Conservation (phyloP, 2,797 vertebrate species). For the Macropus fuliginosus region DNA sequence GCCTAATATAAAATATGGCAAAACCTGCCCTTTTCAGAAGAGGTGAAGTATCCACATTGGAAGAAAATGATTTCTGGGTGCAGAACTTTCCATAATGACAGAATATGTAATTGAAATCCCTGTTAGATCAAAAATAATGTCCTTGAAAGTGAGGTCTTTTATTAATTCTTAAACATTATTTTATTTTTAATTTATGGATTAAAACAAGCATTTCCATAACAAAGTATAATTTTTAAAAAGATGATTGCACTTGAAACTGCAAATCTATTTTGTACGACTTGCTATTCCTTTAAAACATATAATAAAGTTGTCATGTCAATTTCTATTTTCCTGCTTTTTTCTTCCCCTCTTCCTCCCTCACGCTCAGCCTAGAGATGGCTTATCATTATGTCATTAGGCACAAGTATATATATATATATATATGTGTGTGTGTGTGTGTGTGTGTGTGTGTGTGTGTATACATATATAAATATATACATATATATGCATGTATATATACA, state of each 20-base stretch:
- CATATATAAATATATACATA: too few relatives aligned
- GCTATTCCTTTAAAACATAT: neutral
- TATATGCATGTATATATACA: too few relatives aligned
- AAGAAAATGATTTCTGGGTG: neutral
- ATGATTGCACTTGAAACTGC: neutral
- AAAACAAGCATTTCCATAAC: neutral
- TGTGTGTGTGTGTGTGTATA: too few relatives aligned
- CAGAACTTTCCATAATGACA: neutral
- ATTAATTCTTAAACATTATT: neutral
- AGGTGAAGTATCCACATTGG: neutral
- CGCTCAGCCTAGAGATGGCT: neutral
- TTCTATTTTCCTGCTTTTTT: neutral
- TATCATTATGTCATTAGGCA: neutral
- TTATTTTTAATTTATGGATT: neutral
- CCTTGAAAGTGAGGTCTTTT: neutral
- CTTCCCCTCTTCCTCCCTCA: too few relatives aligned
- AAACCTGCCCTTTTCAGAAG: neutral
- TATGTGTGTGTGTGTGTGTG: too few relatives aligned
- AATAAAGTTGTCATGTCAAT: neutral
- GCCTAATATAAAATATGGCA: neutral
- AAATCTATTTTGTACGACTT: neutral
- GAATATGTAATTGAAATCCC: neutral
- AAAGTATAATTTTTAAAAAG: neutral
- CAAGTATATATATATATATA: neutral
- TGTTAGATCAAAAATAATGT: neutral